These are phyloP conservation scores for Myotis daubentonii DNA, from an alignment of 2,797 vertebrate species.

Conservation along the genomic window DNA sequence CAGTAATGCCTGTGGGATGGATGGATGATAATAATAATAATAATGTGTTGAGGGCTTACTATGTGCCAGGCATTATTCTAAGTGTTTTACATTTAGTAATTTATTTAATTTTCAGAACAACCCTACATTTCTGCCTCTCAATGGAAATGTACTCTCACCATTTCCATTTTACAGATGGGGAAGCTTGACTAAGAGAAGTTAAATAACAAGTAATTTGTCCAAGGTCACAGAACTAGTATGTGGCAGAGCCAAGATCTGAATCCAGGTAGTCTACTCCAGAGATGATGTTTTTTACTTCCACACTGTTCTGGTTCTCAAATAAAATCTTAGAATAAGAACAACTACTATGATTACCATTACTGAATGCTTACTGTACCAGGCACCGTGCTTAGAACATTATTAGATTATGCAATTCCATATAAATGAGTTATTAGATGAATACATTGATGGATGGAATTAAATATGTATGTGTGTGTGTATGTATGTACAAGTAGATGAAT, in stretches of 20 bases:
- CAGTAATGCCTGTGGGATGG: background rate
- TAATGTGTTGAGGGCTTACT: background rate
- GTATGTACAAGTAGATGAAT: background rate
- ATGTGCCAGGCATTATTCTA: background rate
- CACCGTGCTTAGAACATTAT: background rate
- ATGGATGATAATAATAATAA: background rate
- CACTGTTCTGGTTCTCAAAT: constrained; percentile 21
- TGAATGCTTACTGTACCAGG: background rate
- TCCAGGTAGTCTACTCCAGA: constrained; percentile 6
- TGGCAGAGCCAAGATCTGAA: constrained; percentile 4
- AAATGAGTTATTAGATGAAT: constrained; percentile 26
- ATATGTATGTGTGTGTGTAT: background rate
- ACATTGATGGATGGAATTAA: background rate
- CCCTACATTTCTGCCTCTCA: background rate
- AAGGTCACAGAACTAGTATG: background rate
- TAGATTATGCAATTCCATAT: constrained; percentile 2
- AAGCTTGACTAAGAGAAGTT: constrained; percentile 3
- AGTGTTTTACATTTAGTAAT: background rate
- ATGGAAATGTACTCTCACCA: background rate
- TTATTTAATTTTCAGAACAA: background rate
- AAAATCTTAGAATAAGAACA: constrained; percentile 44
- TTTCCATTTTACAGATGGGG: background rate
- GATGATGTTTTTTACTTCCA: background rate
- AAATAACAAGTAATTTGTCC: background rate
- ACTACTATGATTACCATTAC: background rate